Percentiles rank a stretch among this genome's conserved stretches.
phyloP scores from a whole-genome alignment of 2,888 invertebrate species.

The Epistrophella euchroma region DNA sequence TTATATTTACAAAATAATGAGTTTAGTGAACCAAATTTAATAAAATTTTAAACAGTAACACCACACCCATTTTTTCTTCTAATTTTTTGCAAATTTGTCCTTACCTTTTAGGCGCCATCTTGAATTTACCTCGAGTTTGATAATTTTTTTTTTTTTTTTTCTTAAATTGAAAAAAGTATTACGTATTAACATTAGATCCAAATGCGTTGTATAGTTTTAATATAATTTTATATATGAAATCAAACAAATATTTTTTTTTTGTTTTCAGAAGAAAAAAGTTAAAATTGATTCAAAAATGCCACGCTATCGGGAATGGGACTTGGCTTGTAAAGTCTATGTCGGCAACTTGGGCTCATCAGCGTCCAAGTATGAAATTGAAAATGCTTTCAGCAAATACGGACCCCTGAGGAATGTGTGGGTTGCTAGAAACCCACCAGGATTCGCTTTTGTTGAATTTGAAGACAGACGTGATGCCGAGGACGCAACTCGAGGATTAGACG shows the following conservation, averaged over 20 bases:
- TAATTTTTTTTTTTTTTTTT: background rate
- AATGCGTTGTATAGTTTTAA: background rate
- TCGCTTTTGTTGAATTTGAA: conserved; percentile 94
- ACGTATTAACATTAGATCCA: background rate
- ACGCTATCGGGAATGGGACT: conserved; percentile 89
- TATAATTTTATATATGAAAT: no score
- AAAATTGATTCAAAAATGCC: conserved; percentile 79
- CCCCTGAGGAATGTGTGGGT: conserved; percentile 95
- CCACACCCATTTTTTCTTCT: conserved; percentile 20
- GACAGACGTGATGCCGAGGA: conserved; percentile 94
- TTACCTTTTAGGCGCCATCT: conserved; percentile 15
- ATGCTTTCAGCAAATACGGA: conserved; percentile 93
- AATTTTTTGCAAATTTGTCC: background rate
- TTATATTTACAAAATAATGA: background rate
- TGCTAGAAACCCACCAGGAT: conserved; percentile 94
- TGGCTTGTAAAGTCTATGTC: conserved; percentile 94
- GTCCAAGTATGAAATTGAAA: conserved; percentile 93
- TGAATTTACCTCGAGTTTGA: background rate
- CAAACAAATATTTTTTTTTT: background rate
- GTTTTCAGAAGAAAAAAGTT: conserved; percentile 36
- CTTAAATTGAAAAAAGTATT: background rate
- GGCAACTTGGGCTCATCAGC: conserved; percentile 95
- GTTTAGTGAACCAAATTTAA: background rate
- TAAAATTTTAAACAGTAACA: background rate
- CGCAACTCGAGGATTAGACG: conserved; percentile 91